These are phyloP conservation scores for Aramus guarauna DNA, from an alignment of 2,113 vertebrate genomes.

Conservation along the genomic window DNA sequence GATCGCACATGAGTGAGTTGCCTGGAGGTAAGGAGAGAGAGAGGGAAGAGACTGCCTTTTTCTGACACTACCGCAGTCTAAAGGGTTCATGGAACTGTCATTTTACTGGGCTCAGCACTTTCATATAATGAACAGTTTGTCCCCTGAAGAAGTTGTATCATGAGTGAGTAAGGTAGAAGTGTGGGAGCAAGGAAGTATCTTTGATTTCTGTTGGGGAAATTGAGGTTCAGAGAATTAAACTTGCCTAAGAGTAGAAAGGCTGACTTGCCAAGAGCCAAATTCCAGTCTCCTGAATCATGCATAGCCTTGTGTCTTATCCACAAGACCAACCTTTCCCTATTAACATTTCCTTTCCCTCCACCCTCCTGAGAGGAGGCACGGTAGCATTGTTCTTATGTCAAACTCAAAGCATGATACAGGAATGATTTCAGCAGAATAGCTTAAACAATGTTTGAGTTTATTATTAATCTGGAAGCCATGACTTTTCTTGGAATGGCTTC, in stretches of 20 bases:
- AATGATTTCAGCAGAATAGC: neutral
- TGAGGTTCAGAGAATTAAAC: neutral
- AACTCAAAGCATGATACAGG: neutral
- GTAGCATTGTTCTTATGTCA: constrained; percentile 4
- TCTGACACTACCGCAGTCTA: neutral
- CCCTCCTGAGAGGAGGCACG: constrained; percentile 35
- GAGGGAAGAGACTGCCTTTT: neutral
- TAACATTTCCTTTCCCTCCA: constrained; percentile 56
- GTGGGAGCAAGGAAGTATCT: constrained; percentile 35
- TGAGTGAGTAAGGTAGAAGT: neutral
- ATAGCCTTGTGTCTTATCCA: constrained; percentile 46
- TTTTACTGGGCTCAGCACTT: neutral
- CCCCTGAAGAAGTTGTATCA: constrained; percentile 12
- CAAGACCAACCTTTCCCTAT: constrained; percentile 26
- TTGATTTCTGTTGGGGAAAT: constrained; percentile 22
- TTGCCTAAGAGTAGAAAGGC: constrained; percentile 23
- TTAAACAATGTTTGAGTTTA: constrained; percentile 1
- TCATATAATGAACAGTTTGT: neutral
- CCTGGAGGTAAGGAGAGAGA: neutral
- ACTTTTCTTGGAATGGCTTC: neutral
- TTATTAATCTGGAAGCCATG: neutral
- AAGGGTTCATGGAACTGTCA: neutral
- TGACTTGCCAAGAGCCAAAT: constrained; percentile 34
- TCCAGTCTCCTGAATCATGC: constrained; percentile 43
- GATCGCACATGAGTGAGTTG: neutral